These are phyloP conservation scores for Cyanoramphus novaezelandiae DNA, from an alignment of 2,113 vertebrate species.

Conservation along the genomic window DNA sequence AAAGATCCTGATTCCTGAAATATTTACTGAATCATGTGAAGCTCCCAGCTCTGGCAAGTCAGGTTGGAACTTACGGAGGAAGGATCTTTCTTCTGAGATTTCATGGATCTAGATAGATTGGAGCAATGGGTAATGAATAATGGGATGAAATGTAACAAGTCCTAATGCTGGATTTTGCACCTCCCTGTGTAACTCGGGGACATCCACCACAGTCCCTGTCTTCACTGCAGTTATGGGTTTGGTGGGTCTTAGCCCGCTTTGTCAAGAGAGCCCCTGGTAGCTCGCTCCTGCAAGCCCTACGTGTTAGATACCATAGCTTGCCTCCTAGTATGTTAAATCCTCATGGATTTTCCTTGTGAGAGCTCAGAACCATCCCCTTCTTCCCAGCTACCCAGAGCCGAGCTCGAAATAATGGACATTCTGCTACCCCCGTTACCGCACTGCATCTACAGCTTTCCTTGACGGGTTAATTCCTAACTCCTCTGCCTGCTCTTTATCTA, in stretches of 20 bases:
- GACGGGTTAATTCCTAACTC: not conserved
- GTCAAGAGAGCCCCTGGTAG: not conserved
- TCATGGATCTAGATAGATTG: not conserved
- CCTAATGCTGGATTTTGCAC: not conserved
- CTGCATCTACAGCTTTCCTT: not conserved
- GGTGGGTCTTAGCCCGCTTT: not conserved
- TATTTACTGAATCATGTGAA: not conserved
- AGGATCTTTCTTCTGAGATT: not conserved
- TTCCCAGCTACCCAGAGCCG: not conserved
- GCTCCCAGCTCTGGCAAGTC: not conserved
- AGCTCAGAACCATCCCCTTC: not conserved
- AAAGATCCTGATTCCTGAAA: not conserved
- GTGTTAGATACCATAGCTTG: not conserved
- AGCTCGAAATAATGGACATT: not conserved
- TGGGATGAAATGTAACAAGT: not conserved
- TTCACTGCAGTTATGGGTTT: not conserved
- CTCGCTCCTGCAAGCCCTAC: accelerated
- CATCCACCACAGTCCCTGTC: not conserved
- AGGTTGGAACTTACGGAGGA: not conserved
- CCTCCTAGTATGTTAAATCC: not conserved
- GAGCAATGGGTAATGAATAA: not conserved
- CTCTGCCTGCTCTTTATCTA: not conserved
- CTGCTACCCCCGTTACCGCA: not conserved
- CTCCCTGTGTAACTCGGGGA: not conserved
- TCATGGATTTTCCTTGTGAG: not conserved